Evolutionary conservation across 1,140 invertebrate species (phyloP), one percentile per base, ranked within the genome.

Genomic region (Drosophila rufa): DNA sequence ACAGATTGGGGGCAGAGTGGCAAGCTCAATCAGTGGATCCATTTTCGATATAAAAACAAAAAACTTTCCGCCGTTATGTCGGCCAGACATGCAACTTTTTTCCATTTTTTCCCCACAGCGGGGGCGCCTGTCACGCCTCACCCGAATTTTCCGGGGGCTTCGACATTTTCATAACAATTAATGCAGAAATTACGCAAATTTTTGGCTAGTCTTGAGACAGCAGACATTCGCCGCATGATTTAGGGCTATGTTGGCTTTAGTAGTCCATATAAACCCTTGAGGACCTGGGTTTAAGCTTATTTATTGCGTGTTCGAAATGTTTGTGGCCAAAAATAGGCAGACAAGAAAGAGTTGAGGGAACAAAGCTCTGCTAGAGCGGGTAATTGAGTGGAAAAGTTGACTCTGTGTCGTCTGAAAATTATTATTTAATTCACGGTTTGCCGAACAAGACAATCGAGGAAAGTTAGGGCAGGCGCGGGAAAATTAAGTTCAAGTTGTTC

Each of bases 101-200:
- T 53, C 27, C 27, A 19, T 36, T 53, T 19, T 61, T 25, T 14
- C 43, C 19, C 27, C 6, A 46, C 4, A 17, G 48, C 36, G 57
- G 70, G 70, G 70, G 70, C 38, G 55, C 55, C 68, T 74, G 48
- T 25, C 58, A 38, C 38, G 55, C 17, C 64, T 33, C 58, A 17
- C 51, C 47, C 43, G 14, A 36, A 14, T 19, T 33, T 48, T 36
- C 42, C 27, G 25, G 19, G 25, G 22, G 19, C 36, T 65, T 46
- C 38, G 50, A 58, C 84, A 74, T 90, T 84, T 85, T 81, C 74
- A 73, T 68, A 85, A 79, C 70, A 82, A 90, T 90, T 90, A 89
- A 90, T 91, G 86, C 85, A 74, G 64, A 90, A 90, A 86, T 90
- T 90, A 90, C 77, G 73, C 85, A 90, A 90, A 90, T 90, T 81